A percentile compares a stretch with the other conserved stretches of the same genome.
Conservation (phyloP, 2,888 invertebrate genomes). For the Buathra laborator region DNA sequence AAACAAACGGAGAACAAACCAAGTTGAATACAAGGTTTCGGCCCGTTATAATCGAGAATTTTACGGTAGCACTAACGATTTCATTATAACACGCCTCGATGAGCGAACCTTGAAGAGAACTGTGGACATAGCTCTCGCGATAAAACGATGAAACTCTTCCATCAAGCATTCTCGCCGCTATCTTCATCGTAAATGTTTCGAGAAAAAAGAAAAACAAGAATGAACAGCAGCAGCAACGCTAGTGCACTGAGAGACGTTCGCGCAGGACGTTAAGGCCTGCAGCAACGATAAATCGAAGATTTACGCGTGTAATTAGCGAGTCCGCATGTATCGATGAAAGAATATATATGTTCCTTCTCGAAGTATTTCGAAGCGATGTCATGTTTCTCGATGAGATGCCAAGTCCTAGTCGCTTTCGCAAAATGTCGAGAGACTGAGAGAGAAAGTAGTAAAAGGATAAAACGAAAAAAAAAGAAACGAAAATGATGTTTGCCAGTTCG, state of each 20-base stretch:
- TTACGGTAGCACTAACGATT: conserved; percentile 19
- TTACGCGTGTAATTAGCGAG: conserved; percentile 57
- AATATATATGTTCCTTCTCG: background rate
- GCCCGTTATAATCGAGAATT: conserved; percentile 12
- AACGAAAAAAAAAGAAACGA: conserved; percentile 8
- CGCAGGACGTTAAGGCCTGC: conserved; percentile 33
- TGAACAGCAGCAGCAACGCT: conserved; percentile 7
- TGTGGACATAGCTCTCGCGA: conserved; percentile 10
- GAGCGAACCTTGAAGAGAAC: conserved; percentile 12
- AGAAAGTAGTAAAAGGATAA: background rate
- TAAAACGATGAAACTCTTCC: conserved; percentile 27
- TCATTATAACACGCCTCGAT: background rate
- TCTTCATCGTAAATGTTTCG: conserved; percentile 35
- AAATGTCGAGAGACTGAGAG: background rate
- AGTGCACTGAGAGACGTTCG: background rate
- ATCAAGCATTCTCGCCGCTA: conserved; percentile 8
- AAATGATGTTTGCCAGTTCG: background rate
- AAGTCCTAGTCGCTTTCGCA: background rate
- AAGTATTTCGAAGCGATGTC: conserved; percentile 5
- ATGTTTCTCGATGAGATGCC: conserved; percentile 20
- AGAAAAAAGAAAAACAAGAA: background rate
- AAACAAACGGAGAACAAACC: background rate
- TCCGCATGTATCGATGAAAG: conserved; percentile 32
- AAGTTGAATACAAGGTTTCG: conserved; percentile 10
- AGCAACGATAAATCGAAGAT: conserved; percentile 52